Conservation (phyloP, 2,888 invertebrate genomes). For the Acronicta psi region DNA sequence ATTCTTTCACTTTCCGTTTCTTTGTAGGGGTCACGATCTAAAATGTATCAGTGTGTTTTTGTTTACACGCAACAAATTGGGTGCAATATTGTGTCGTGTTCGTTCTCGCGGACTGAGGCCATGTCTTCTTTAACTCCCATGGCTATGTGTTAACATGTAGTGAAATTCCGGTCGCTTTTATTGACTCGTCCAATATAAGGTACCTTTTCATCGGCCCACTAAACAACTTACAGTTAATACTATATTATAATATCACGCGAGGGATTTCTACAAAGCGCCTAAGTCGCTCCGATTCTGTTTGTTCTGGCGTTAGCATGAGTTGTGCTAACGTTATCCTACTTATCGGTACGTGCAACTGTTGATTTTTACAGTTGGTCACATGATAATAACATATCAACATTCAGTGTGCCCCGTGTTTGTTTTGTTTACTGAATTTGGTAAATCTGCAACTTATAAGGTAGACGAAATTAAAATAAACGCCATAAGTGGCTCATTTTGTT, state of each 20-base stretch:
- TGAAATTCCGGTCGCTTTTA: slow-evolving; percentile 78
- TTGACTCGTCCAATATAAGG: slow-evolving; percentile 70
- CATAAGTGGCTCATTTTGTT: slow-evolving; percentile 72
- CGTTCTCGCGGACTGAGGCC: slow-evolving; percentile 10
- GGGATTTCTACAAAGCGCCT: slow-evolving; percentile 68
- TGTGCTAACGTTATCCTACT: slow-evolving; percentile 84
- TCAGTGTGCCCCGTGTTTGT: slow-evolving; percentile 61
- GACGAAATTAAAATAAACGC: slow-evolving; percentile 65
- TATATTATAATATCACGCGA: slow-evolving; percentile 87
- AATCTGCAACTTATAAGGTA: slow-evolving; percentile 63
- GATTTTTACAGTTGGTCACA: slow-evolving; percentile 77
- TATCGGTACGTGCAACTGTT: slow-evolving; percentile 75
- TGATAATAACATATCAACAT: slow-evolving; percentile 75
- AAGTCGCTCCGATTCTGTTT: slow-evolving; percentile 75
- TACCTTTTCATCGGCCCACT: slow-evolving; percentile 75
- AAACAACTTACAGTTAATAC: slow-evolving; percentile 82
- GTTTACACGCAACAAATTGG: slow-evolving; percentile 48
- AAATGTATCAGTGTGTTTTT: slow-evolving; percentile 61
- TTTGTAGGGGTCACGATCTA: slow-evolving; percentile 69
- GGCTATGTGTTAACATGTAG: slow-evolving; percentile 66
- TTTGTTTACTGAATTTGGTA: slow-evolving; percentile 58
- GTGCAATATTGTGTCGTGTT: slow-evolving; percentile 35
- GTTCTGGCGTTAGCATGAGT: slow-evolving; percentile 72
- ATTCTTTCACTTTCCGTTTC: slow-evolving; percentile 82
- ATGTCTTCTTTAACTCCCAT: slow-evolving; percentile 50